Base-by-base conservation (phyloP, 1,140 invertebrate species). In the Drosophila athabasca region DNA sequence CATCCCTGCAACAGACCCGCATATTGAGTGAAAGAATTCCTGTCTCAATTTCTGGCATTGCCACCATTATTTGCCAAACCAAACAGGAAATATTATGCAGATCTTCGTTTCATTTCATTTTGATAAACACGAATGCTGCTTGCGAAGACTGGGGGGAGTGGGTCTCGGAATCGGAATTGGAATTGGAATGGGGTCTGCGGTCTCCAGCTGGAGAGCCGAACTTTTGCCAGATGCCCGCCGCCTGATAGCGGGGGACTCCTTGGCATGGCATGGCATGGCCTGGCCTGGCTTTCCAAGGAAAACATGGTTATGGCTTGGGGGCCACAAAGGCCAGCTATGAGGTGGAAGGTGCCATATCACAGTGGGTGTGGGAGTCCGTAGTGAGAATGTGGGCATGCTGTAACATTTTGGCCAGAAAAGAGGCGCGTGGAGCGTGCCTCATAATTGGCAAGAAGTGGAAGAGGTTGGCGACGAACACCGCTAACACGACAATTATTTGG, bases 371-470 rank as follows among this genome's bases (percentile, higher is more conserved):
- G 17, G 26, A 44, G 44, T 69, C 50, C 50, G 45, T 46, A 49
- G 8, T 9, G 31, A 35, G 31, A 69, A 69, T 69, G 52, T 70
- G 55, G 62, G 69, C 54, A 44, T 49, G 62, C 55, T 48, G 35
- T 7, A 44, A 44, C 44, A 31, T 58, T 39, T 55, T 55, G 44
- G 31, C 35, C 44, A 49, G 55, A 58, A 51, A 29, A 49, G 66
- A 75, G 44, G 62, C 74, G 70, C 61, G 79, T 66, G 75, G 79
- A 75, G 75, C 62, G 78, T 76, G 78, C 73, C 78, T 76, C 78
- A 81, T 81, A 81, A 81, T 81, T 81, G 78, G 76, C 60, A 66
- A 43, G 31, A 13, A 13, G 19, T 53, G 39, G 26, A 69, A 31
- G 51, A 29, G 52, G 19, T 31, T 5, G 57, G 62, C 29, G n/a